phyloP scores from a whole-genome alignment of 2,113 vertebrate species.

The Phoxinus phoxinus region DNA sequence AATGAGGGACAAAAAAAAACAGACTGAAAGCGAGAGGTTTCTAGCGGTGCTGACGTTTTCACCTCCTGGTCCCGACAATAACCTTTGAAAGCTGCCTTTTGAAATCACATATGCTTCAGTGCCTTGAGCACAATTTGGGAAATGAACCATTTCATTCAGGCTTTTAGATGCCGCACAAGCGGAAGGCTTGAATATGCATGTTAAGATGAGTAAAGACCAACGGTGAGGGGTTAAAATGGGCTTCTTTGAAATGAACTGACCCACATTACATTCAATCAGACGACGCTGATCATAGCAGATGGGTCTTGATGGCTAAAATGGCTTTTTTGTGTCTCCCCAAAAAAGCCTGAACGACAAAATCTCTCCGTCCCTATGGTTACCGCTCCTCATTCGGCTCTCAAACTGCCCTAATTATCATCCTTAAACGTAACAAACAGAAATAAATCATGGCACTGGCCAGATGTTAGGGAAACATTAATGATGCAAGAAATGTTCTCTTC shows the following conservation, averaged over 20 bases:
- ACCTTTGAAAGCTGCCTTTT: constrained; percentile 19
- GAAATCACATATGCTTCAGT: constrained; percentile 28
- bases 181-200: background rate
- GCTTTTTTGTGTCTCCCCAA: constrained; percentile 15
- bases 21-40: background rate
- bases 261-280: constrained; percentile 62
- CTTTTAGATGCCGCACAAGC: constrained; percentile 3
- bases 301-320: constrained; percentile 67
- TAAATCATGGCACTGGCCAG: constrained; percentile 65
- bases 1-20: background rate
- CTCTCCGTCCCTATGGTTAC: constrained; percentile 72
- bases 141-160: background rate
- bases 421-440: constrained; percentile 67
- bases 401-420: constrained; percentile 71
- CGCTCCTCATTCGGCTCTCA: constrained; percentile 64
- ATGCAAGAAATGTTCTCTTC: constrained; percentile 43
- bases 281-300: constrained; percentile 66
- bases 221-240: constrained; percentile 9
- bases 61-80: constrained; percentile 8
- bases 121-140: background rate
- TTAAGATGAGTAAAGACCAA: background rate
- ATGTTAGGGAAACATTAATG: constrained; percentile 68
- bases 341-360: constrained; percentile 51
- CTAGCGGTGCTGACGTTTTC: background rate
- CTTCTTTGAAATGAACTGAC: constrained; percentile 52